phyloP scores from a whole-genome alignment of 1,140 invertebrate genomes.

The Whitmania pigra region DNA sequence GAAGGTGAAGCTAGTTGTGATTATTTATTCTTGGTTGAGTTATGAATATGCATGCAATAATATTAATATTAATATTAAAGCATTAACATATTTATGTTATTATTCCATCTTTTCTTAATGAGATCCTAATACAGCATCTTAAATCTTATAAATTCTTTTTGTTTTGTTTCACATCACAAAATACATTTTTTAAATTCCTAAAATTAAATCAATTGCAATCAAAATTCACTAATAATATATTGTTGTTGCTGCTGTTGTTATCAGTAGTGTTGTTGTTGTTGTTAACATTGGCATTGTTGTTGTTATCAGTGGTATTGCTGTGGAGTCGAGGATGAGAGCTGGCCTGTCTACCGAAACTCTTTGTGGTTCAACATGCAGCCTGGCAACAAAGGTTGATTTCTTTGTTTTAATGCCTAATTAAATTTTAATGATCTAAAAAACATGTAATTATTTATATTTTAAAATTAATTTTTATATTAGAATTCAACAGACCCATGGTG shows the following conservation, averaged over 20 bases:
- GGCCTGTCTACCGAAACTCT: conserved; percentile 14
- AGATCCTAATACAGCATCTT: too few species aligned
- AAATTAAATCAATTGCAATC: not conserved
- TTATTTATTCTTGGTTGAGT: not conserved
- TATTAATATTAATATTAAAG: not conserved
- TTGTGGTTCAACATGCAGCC: conserved; percentile 18
- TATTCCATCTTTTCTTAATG: too few species aligned
- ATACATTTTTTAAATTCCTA: conserved; percentile 1
- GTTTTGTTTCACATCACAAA: not conserved
- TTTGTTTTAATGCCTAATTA: not conserved
- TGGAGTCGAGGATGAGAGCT: conserved; percentile 16
- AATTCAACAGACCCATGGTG: conserved; percentile 14
- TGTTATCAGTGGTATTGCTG: conserved; percentile 19
- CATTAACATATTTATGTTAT: too few species aligned
- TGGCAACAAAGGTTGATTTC: conserved; percentile 9
- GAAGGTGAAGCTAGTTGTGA: not conserved
- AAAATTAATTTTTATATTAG: not conserved
- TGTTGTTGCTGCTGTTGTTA: too few species aligned
- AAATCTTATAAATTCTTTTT: too few species aligned
- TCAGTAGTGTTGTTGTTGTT: not conserved
- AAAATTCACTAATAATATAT: too few species aligned
- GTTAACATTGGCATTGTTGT: not conserved
- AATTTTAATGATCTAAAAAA: too few species aligned
- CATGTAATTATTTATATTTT: too few species aligned
- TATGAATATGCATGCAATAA: not conserved